A percentile compares a stretch with the other conserved stretches of the same genome.
Conservation (phyloP, 2,888 invertebrate genomes). For the Amblyjoppa proteus region DNA sequence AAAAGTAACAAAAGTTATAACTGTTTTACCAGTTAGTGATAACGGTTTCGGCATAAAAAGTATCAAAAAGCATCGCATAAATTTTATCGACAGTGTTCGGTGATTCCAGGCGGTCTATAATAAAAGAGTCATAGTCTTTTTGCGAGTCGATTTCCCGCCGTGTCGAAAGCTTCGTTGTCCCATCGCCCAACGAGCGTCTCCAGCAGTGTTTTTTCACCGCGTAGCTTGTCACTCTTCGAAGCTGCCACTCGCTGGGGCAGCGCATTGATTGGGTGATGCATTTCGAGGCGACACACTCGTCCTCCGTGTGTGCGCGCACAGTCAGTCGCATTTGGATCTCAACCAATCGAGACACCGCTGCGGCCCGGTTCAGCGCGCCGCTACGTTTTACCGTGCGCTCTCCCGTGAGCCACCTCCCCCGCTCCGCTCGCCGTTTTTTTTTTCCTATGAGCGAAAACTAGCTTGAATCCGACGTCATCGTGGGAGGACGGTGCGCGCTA, state of each 20-base stretch:
- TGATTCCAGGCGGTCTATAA: too few species aligned
- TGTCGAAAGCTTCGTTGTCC: too few species aligned
- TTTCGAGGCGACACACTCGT: background rate
- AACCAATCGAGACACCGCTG: slow-evolving; percentile 17
- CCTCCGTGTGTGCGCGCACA: background rate
- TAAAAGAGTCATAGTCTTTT: too few species aligned
- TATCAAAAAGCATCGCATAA: too few species aligned
- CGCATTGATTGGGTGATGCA: slow-evolving; percentile 42
- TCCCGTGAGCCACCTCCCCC: slow-evolving; percentile 1
- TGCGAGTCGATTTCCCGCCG: too few species aligned
- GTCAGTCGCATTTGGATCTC: slow-evolving; percentile 7
- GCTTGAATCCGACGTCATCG: slow-evolving; percentile 17
- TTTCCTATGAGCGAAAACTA: background rate
- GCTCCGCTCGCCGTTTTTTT: background rate
- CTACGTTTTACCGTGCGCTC: slow-evolving; percentile 8
- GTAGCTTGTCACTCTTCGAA: background rate
- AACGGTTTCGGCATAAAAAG: too few species aligned
- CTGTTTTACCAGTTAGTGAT: too few species aligned
- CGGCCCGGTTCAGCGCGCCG: background rate
- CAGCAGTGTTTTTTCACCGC: background rate
- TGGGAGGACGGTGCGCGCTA: background rate
- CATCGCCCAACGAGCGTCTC: too few species aligned
- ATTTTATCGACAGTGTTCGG: too few species aligned
- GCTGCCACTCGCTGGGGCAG: background rate
- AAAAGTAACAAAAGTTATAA: too few species aligned